Conservation (phyloP, 2,888 invertebrate species). For the Cyrtodaria siliqua region DNA sequence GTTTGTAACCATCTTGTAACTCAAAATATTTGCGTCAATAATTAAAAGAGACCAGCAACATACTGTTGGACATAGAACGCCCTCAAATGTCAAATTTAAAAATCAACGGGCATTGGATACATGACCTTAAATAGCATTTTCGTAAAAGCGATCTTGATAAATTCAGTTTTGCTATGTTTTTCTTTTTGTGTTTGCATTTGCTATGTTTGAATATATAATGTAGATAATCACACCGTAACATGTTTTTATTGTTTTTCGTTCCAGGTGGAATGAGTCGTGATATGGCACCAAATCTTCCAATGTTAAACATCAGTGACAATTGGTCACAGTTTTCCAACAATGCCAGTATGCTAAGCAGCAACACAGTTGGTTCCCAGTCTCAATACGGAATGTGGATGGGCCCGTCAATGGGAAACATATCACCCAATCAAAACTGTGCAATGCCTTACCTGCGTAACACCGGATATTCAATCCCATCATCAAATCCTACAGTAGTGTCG, state of each 20-base stretch:
- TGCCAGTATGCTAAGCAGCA: conserved; percentile 70
- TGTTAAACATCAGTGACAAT: conserved; percentile 79
- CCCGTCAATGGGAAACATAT: conserved; percentile 76
- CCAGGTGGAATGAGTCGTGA: conserved; percentile 77
- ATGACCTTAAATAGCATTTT: too few species aligned
- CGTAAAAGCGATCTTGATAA: too few species aligned
- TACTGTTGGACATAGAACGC: too few species aligned
- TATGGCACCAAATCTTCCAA: conserved; percentile 75
- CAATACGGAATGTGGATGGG: conserved; percentile 81
- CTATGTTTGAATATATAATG: too few species aligned
- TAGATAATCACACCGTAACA: neutral
- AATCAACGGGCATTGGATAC: too few species aligned
- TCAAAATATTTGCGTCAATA: too few species aligned
- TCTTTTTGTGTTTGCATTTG: too few species aligned
- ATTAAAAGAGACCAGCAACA: too few species aligned
- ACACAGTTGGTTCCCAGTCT: conserved; percentile 68
- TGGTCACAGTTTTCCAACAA: conserved; percentile 79
- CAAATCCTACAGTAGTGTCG: conserved; percentile 66
- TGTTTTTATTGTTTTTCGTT: conserved; percentile 45
- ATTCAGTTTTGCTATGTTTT: too few species aligned
- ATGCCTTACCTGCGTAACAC: conserved; percentile 79
- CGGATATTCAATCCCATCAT: conserved; percentile 75
- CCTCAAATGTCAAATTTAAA: too few species aligned
- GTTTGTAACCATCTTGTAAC: too few species aligned
- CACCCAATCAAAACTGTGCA: conserved; percentile 81